Evolutionary conservation across 2,113 vertebrate genomes (phyloP).

Genomic region (Heptranchias perlo): DNA sequence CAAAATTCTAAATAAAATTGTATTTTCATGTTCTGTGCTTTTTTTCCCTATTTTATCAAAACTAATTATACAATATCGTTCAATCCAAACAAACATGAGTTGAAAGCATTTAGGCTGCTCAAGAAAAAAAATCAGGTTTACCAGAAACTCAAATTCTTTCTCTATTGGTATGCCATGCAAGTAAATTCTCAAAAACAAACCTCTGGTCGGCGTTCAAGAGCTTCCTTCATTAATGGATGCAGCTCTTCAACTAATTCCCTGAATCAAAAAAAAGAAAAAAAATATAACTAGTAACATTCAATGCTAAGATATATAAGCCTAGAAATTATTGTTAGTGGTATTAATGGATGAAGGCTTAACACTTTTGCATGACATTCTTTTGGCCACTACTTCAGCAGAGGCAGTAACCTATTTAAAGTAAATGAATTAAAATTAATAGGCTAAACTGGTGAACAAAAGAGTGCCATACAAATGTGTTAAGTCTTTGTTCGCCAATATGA

Average conservation of each 20-base stretch:
- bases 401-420: not conserved
- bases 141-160: not conserved
- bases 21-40: not conserved
- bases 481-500: too few species aligned
- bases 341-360: not conserved
- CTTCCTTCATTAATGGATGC: constrained; percentile 96
- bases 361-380: not conserved
- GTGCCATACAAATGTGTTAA: not conserved
- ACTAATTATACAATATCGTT: not conserved
- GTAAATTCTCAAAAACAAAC: constrained; percentile 54
- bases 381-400: not conserved
- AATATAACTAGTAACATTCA: not conserved
- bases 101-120: not conserved
- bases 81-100: not conserved
- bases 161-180: not conserved
- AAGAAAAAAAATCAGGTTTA: not conserved
- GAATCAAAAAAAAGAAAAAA: constrained; percentile 40
- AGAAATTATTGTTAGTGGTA: not conserved
- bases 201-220: constrained; percentile 92
- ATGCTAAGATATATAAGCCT: not conserved
- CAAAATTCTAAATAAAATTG: not conserved
- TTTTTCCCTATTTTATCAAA: not conserved
- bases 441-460: not conserved
- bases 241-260: constrained; percentile 98
- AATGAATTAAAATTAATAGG: not conserved